Evolutionary conservation across 1,140 invertebrate species (phyloP).

Genomic region (Brachionus asplanchnoidis): DNA sequence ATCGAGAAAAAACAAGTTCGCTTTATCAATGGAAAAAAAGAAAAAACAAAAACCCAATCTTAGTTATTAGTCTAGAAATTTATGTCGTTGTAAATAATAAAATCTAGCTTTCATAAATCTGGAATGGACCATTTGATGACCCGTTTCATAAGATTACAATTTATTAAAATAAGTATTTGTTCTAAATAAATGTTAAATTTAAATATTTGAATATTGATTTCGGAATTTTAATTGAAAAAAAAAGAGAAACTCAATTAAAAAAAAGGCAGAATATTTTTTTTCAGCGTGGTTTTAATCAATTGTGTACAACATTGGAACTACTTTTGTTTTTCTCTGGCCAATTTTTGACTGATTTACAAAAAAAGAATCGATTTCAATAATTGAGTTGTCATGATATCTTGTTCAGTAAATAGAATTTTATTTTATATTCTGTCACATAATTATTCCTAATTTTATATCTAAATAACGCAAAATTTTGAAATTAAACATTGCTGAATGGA

Average conservation of each 20-base stretch:
- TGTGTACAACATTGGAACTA: neutral
- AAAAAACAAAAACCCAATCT: neutral
- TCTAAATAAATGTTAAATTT: constrained; percentile 24
- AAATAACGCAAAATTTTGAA: constrained; percentile 20
- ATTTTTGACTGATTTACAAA: neutral
- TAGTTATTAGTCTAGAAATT: neutral
- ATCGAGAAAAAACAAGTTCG: neutral
- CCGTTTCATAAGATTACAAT: constrained; percentile 1
- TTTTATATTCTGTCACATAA: constrained; percentile 10
- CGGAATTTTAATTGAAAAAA: neutral
- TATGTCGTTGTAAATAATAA: neutral
- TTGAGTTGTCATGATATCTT: constrained; percentile 40
- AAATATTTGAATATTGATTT: constrained; percentile 32
- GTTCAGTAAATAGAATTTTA: neutral
- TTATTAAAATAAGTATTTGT: neutral
- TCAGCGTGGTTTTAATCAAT: neutral
- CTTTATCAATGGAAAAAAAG: neutral
- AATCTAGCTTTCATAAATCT: neutral
- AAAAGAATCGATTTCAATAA: constrained; percentile 14
- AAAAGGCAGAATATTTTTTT: neutral
- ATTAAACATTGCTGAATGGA: neutral
- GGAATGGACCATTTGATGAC: neutral
- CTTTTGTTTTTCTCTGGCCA: neutral
- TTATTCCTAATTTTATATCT: constrained; percentile 32
- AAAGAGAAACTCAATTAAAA: neutral